A percentile compares a stretch with the other conserved stretches of the same genome.
Conservation (phyloP, 2,797 vertebrate genomes). For the Pangasius sanitwongsei region DNA sequence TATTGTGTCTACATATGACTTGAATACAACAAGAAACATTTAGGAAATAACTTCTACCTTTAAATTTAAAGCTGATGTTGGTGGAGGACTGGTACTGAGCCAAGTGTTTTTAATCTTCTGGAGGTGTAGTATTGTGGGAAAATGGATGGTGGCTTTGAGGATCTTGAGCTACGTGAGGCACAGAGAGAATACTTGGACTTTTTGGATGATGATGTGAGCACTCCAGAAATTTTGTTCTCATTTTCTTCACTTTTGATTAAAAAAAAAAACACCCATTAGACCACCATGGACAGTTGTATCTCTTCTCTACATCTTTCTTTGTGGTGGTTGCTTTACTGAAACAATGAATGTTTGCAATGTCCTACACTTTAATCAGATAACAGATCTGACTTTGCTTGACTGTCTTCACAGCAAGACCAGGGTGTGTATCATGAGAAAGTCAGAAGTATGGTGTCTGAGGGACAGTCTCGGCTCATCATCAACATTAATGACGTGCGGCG, state of each 20-base stretch:
- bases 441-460: conserved; percentile 64
- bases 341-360: neutral
- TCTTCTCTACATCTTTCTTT: neutral
- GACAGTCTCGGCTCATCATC: conserved; percentile 62
- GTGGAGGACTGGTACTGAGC: neutral
- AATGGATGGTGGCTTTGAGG: conserved; percentile 66
- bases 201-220: conserved; percentile 70
- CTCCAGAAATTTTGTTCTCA: neutral
- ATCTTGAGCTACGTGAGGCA: conserved; percentile 68
- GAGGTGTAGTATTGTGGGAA: neutral
- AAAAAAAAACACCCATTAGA: no score
- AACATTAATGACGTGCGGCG: conserved; percentile 68
- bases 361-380: neutral
- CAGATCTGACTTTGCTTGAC: neutral
- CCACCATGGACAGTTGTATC: neutral
- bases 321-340: neutral
- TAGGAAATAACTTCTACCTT: neutral
- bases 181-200: conserved; percentile 72
- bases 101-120: neutral
- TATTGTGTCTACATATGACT: neutral
- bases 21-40: neutral
- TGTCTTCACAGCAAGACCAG: conserved; percentile 66
- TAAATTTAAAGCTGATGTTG: neutral
- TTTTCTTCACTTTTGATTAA: neutral
- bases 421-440: conserved; percentile 68